Base-by-base conservation (phyloP, 2,797 vertebrate species). In the Varecia variegata region DNA sequence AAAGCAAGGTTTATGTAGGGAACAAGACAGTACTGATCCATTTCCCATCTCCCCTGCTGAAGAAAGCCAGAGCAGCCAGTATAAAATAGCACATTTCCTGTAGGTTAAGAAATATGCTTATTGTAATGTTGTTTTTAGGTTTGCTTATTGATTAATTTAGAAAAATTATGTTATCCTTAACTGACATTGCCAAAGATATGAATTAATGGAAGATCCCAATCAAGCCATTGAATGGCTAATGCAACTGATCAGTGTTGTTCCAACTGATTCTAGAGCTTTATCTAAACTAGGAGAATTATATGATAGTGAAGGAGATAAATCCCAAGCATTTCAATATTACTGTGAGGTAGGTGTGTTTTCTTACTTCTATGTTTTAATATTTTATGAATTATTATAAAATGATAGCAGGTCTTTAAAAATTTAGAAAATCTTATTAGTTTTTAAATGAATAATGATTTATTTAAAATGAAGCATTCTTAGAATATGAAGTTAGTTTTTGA, bases 321-420 rank as follows among this genome's bases (percentile, higher is more conserved):
- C 99, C 3, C 99, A 99, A 95, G 99, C 99, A 17, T 99, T 99
- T 97, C 99, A 99, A 91, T 99, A 99, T 98, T 99, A 99, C 98
- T 99, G 98, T 43, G 99, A 99, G 99, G 99, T 99, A 98, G 17
- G 96, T 96, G 0, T 35, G 93, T 38, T 71, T 88, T 71, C 54
- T 94, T 92, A 35, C 12, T 88, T 88, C 32, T 35, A 5, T 30
- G 95, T 97, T 88, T 12, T 97, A 27, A 5, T 73, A 70, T 62
- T 50, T 92, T 80, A 23, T 62, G 4, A 92, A 40, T 90, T 96
- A n/a, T 93, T 82, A 77, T 54, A 47, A 52, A 52, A 80, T 54
- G 10, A 50, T 5, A 82, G 32, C 7, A 62, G 14, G 17, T 27
- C 15, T 65, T 84, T 73, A 60, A n/a, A 27, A 58, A 45, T 18